Base-by-base conservation (phyloP, 2,113 vertebrate species). In the Lucifuga dentata region DNA sequence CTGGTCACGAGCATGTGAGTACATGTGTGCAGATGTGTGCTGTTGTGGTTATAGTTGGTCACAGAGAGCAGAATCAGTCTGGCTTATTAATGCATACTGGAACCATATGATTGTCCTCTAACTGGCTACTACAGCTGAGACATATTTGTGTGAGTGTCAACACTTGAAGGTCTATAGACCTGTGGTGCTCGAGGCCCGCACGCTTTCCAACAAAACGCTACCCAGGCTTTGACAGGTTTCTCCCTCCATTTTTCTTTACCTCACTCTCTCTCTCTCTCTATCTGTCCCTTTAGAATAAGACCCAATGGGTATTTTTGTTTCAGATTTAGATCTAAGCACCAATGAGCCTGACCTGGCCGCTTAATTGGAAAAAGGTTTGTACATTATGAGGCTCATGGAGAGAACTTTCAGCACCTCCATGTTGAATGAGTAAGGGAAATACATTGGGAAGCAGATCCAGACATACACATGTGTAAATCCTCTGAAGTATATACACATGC, bases 301-400 rank as follows among this genome's bases (percentile, higher is more conserved):
- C 56, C 19, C 61, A 39, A 56, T 52, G 73, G 59, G 68, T 81
- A 67, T 78, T 82, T n/a, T 72, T 76, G 80, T 76, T 83, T 75
- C 58, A 50, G 67, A 80, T 86, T 86, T 73, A 77, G 74, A 86
- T 84, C 38, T 68, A 76, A 77, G 69, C n/a, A 21, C 29, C 72
- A 48, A 53, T 48, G 59, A 84, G 52, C 40, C 46, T 24, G 45
- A 74, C 79, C 76, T 43, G 79, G 75, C 38, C 24, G 2, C 38
- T 60, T 72, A 76, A 86, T 75, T 80, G 73, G 59, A 81, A 85
- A 83, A 88, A 88, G 73, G 76, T 81, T 81, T 50, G 45, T 45
- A 24, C 50, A 0, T 68, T 83, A 85, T 79, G 78, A 74, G 80
- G 78, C 61, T 81, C 57, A 0, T 20, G 29, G 82, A 83, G 76